Base-by-base conservation (phyloP, 2,888 invertebrate genomes). In the Therioaphis trifolii region DNA sequence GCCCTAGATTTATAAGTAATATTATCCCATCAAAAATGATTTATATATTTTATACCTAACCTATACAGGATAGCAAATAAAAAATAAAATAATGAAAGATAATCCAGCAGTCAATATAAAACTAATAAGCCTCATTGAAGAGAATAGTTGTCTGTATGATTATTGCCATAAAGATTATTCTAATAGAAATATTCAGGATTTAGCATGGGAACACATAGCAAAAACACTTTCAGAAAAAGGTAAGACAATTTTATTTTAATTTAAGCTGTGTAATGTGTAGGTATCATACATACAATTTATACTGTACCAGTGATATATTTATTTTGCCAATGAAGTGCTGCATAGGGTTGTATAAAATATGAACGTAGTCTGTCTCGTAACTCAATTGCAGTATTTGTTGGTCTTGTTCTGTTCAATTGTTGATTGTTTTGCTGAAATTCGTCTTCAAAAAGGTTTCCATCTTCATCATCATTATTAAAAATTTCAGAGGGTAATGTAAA, bases 51-150 rank as follows among this genome's bases (percentile, higher is more conserved):
- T 49, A 49, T 49, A 49, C 49, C 49, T 49, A 49, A 49, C 43
- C 43, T 43, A 43, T 43, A 43, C 43, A 43, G 43, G 43, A 43
- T 43, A 43, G 43, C 43, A 43, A 43, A 43, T 43, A 43, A 43
- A 43, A n/a, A 43, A 43, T 43, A 43, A 43, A 52, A 52, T 18
- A 52, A 85, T 85, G 85, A 85, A 84, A 77, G 85, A 85, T 66
- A 84, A 84, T 76, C 85, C 85, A 71, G 85, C 80, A 46, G 84
- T 84, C 80, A 85, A 85, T 66, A 84, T 85, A 21, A 77, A 84
- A 66, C 85, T 85, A 52, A 85, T 85, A 35, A 84, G 84, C 55
- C 77, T 78, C 52, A 85, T 85, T 18, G 79, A 85, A 71, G 77
- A 84, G 49, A 72, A 85, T 71, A 35, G 82, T 14, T 84, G 85